Base-by-base conservation (phyloP, 2,888 invertebrate species). In the Clistopyga incitator region DNA sequence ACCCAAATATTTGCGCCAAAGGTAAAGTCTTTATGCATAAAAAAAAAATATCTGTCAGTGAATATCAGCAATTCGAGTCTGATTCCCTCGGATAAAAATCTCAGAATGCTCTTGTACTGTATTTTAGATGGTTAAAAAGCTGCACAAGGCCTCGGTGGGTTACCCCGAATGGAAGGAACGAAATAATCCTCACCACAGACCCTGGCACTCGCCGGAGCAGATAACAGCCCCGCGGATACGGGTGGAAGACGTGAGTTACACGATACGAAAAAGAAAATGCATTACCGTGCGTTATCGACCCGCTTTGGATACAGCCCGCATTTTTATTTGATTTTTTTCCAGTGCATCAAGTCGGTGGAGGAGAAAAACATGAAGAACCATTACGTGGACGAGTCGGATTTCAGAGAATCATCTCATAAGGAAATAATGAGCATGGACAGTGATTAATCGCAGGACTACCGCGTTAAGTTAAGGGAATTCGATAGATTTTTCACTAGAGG, bases 151-250 rank as follows among this genome's bases (percentile, higher is more conserved):
- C 0, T 96, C 97, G 13, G 94, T 96, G n/a, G 96, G 96, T 34
- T 98, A 98, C 93, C 95, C 95, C 11, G 94, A 94, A 15, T 98
- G 98, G 98, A 98, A 98, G 93, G 90, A 94, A 82, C 95, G 96
- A 42, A 95, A 96, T 90, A 95, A 96, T 89, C 97, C 97, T 0
- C 94, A 95, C 90, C 95, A 95, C 90, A 98, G 98, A 91, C 98
- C 98, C 0, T 98, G 98, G 98, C 95, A 97, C 78, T 96, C 95
- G 92, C 98, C 98, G 0, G 98, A 98, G 90, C 97, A 98, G 93
- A 96, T 97, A 86, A 94, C 94, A 1, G 94, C 96, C 0, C 96
- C 96, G 6, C 94, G 97, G 91, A 96, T 97, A 89, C 94, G 95
- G 80, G 92, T 96, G 64, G 94, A 94, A 86, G 96, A 97, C 91